Conservation (phyloP, 1,140 invertebrate genomes). For the Centruroides sculpturatus region DNA sequence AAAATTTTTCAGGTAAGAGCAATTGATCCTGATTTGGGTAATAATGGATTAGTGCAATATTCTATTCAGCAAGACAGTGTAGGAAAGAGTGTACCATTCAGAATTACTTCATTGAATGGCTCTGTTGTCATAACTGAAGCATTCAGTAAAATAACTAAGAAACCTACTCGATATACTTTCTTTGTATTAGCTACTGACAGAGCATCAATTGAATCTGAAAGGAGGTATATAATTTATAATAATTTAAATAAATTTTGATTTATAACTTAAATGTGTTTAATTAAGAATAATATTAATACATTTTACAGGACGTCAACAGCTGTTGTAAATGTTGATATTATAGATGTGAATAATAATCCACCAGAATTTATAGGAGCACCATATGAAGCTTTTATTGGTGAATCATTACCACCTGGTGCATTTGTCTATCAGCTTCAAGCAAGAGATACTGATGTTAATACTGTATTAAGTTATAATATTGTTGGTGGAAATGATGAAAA, state of each 20-base stretch:
- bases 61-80: conserved; percentile 32
- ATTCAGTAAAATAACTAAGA: conserved; percentile 14
- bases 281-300: too few species aligned
- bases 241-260: too few species aligned
- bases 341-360: conserved; percentile 33
- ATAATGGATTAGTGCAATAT: conserved; percentile 22
- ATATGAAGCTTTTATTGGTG: conserved; percentile 22
- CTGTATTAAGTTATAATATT: conserved; percentile 19
- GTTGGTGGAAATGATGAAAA: conserved; percentile 23
- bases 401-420: conserved; percentile 22
- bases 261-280: too few species aligned
- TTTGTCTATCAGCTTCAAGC: conserved; percentile 21
- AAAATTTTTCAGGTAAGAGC: conserved; percentile 16
- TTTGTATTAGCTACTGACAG: conserved; percentile 23
- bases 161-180: conserved; percentile 21
- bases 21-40: conserved; percentile 22
- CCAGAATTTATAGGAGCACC: conserved; percentile 21
- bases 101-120: conserved; percentile 22
- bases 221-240: conserved; percentile 13
- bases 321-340: conserved; percentile 23
- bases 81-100: conserved; percentile 20
- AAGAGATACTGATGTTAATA: conserved; percentile 16
- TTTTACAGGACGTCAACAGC: conserved; percentile 17
- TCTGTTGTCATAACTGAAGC: conserved; percentile 20
- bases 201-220: conserved; percentile 19